Percentiles rank a stretch among this genome's conserved stretches.
These are phyloP conservation scores for Gallinago nigripennis DNA, from an alignment of 2,797 vertebrate genomes.

Conservation along the genomic window DNA sequence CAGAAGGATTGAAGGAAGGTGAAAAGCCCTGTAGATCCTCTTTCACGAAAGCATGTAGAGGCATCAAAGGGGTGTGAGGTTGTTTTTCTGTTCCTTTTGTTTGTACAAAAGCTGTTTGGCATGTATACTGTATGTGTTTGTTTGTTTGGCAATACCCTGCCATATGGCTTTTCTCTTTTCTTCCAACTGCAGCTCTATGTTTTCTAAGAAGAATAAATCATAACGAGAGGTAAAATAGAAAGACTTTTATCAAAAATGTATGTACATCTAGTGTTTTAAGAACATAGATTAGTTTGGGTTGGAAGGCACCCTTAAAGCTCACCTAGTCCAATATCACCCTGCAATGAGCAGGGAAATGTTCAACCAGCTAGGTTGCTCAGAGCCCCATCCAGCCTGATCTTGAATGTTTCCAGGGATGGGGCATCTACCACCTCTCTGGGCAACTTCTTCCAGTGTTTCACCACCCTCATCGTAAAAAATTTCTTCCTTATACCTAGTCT, in stretches of 20 bases:
- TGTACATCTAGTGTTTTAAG: not conserved
- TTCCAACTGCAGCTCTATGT: not conserved
- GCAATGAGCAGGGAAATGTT: not conserved
- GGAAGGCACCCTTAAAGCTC: not conserved
- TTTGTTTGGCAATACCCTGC: conserved; percentile 50
- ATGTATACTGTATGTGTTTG: not conserved
- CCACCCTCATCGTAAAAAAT: not conserved
- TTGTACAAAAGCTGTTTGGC: conserved; percentile 32
- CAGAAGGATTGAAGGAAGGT: not conserved
- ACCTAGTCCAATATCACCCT: not conserved
- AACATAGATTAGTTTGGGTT: not conserved
- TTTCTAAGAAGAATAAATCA: conserved; percentile 26
- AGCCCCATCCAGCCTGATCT: not conserved
- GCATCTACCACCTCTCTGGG: not conserved
- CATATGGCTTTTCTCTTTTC: conserved; percentile 20
- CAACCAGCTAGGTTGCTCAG: not conserved
- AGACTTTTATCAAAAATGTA: not conserved
- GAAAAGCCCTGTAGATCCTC: not conserved
- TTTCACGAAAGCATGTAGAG: not conserved
- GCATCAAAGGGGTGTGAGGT: not conserved
- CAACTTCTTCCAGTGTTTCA: not conserved
- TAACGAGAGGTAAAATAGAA: conserved; percentile 1
- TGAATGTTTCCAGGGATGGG: not conserved
- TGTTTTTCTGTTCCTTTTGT: conserved; percentile 12
- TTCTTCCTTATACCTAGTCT: not conserved